These are phyloP conservation scores for Clarias batrachus DNA, from an alignment of 2,113 vertebrate species.

Conservation along the genomic window DNA sequence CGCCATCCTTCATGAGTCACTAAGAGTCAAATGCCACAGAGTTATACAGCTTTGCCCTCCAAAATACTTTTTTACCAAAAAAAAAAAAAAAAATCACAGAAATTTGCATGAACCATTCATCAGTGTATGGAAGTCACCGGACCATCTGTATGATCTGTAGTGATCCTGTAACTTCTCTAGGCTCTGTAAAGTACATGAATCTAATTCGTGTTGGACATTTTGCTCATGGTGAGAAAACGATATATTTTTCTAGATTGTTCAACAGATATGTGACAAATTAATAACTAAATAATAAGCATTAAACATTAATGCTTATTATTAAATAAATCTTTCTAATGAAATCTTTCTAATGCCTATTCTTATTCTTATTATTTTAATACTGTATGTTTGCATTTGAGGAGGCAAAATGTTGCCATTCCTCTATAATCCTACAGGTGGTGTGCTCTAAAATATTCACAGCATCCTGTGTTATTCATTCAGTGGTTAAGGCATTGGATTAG, in stretches of 20 bases:
- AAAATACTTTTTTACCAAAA: background rate
- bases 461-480: too few species aligned
- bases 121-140: background rate
- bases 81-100: background rate
- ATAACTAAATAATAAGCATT: too few species aligned
- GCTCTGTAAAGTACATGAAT: background rate
- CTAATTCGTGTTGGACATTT: background rate
- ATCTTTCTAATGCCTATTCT: too few species aligned
- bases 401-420: too few species aligned
- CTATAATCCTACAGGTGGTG: too few species aligned
- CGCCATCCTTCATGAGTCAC: background rate
- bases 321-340: too few species aligned
- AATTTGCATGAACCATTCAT: background rate
- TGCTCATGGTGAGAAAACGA: background rate
- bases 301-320: too few species aligned
- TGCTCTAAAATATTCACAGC: too few species aligned
- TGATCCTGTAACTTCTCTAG: background rate
- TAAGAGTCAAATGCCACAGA: background rate
- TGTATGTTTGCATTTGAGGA: too few species aligned
- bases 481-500: too few species aligned
- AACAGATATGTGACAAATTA: background rate
- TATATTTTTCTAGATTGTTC: background rate
- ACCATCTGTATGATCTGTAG: background rate
- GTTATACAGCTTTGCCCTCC: background rate
- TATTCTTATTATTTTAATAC: too few species aligned